Percentiles rank a stretch among this genome's conserved stretches.
Conservation (phyloP, 30 jellyfish, hydroid and myxozoan genomes). For the Phacellophora camtschatica region DNA sequence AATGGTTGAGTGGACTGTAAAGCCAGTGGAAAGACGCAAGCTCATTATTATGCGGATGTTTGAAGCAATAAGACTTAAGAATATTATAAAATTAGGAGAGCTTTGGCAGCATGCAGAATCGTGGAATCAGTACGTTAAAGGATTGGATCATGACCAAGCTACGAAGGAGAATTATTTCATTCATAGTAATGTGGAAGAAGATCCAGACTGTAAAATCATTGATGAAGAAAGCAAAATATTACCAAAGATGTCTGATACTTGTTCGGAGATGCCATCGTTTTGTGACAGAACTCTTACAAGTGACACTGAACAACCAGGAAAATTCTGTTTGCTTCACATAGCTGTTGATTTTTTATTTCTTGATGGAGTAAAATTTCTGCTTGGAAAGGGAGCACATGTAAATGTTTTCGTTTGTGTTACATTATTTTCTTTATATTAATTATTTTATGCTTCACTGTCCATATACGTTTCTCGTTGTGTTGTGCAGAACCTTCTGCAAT, state of each 20-base stretch:
- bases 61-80: constrained; percentile 45
- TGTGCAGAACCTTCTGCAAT: no score
- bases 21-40: constrained; percentile 53
- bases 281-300: background rate
- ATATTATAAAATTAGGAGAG: constrained; percentile 1
- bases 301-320: constrained; percentile 37
- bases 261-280: background rate
- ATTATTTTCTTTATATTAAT: no score
- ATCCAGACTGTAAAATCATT: constrained; percentile 31
- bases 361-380: constrained; percentile 50
- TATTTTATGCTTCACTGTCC: no score
- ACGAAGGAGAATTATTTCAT: background rate
- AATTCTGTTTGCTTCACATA: constrained; percentile 75
- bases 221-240: constrained; percentile 36
- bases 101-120: constrained; percentile 35
- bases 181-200: constrained; percentile 60
- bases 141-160: background rate
- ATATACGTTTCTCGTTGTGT: no score
- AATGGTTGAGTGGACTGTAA: constrained; percentile 62
- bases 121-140: constrained; percentile 58
- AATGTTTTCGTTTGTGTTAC: no score
- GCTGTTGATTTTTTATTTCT: constrained; percentile 72
- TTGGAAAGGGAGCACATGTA: constrained; percentile 65
- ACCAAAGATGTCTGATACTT: constrained; percentile 37
- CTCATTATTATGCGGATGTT: constrained; percentile 52